Evolutionary conservation across 2,113 vertebrate genomes (phyloP).

Genomic region (Neomonachus schauinslandi): DNA sequence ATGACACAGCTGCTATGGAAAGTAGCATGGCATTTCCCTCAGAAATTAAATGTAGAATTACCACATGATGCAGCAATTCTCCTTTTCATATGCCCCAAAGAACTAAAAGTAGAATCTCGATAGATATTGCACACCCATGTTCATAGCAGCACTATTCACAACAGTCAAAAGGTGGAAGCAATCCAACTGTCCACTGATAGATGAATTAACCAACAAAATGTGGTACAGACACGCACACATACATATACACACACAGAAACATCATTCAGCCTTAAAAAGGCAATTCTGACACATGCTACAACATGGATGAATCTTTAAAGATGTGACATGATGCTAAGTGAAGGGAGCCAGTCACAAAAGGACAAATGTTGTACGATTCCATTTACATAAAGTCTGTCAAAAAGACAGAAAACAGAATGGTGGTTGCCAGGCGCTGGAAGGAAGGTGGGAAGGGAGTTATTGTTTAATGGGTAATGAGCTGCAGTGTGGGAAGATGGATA

Average conservation of each 20-base stretch:
- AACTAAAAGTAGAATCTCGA: background rate
- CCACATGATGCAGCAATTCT: background rate
- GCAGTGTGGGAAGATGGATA: background rate
- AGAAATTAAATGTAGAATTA: background rate
- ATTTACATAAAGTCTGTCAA: background rate
- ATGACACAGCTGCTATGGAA: background rate
- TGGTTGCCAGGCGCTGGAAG: background rate
- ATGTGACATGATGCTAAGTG: background rate
- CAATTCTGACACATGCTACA: background rate
- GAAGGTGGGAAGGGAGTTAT: background rate
- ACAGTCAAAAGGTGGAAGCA: background rate
- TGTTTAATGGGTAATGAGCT: background rate
- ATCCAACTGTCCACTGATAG: background rate
- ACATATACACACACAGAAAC: background rate
- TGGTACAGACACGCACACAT: background rate
- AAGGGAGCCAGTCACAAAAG: conserved; percentile 10
- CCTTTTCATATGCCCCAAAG: background rate
- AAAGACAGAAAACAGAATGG: background rate
- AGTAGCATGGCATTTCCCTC: background rate
- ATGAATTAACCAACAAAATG: background rate
- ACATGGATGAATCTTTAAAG: background rate
- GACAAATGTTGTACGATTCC: background rate
- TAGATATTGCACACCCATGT: background rate
- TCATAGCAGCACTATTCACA: background rate
- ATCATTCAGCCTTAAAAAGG: background rate